Evolutionary conservation across 2,113 vertebrate species (phyloP).

Genomic region (Calcarius ornatus): DNA sequence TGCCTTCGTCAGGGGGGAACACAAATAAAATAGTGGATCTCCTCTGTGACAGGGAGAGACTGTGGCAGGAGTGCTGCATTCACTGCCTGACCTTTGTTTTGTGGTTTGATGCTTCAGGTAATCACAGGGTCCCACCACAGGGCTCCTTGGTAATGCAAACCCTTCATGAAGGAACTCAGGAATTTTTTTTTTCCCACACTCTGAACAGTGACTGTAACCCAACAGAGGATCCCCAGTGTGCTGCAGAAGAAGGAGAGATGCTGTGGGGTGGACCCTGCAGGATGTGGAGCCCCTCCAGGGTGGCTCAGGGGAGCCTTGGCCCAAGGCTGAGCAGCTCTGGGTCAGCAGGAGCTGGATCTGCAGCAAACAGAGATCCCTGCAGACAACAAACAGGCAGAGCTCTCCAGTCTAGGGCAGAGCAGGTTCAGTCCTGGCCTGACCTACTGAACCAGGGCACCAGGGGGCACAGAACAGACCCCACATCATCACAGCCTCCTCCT

Average conservation of each 20-base stretch:
- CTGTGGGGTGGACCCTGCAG: background rate
- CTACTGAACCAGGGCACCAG: background rate
- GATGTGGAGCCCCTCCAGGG: background rate
- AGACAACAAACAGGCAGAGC: background rate
- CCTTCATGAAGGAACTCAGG: background rate
- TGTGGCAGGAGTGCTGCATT: background rate
- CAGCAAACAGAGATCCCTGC: background rate
- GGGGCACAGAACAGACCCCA: background rate
- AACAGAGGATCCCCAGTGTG: background rate
- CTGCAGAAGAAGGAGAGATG: background rate
- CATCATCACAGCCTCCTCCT: background rate
- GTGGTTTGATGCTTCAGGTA: background rate
- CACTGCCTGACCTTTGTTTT: background rate
- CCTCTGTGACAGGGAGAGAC: background rate
- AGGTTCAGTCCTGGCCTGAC: background rate
- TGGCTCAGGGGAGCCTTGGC: accelerated
- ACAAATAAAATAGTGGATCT: background rate
- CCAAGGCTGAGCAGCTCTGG: background rate
- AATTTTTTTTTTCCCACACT: background rate
- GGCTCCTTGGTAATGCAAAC: background rate
- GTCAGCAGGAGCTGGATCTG: background rate
- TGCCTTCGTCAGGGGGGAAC: no score
- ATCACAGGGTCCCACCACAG: background rate
- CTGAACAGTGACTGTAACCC: background rate
- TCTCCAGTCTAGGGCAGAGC: background rate